These are phyloP conservation scores for Salvelinus alpinus DNA, from an alignment of 2,113 vertebrate species.

Conservation along the genomic window DNA sequence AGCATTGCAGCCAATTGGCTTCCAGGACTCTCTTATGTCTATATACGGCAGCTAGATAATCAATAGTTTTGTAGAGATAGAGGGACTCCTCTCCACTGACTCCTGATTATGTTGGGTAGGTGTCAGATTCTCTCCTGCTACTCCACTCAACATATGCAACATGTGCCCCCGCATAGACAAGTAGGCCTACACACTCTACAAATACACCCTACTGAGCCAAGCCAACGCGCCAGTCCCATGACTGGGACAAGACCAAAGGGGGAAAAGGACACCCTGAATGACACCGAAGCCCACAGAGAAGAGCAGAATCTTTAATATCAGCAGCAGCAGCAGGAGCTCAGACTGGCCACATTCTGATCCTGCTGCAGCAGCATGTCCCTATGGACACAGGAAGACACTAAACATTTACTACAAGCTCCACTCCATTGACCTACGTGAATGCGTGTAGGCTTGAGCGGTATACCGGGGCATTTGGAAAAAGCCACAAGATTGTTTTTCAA, in stretches of 20 bases:
- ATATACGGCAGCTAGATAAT: conserved; percentile 14
- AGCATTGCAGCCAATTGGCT: conserved; percentile 26
- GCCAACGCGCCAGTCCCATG: background rate
- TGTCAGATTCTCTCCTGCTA: background rate
- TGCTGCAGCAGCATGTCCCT: background rate
- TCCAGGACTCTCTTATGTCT: conserved; percentile 17
- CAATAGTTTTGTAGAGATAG: conserved; percentile 1
- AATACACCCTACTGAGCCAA: background rate
- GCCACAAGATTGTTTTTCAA: no score
- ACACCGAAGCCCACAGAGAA: background rate
- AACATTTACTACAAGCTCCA: no score
- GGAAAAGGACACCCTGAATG: conserved; percentile 13
- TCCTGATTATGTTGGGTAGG: conserved; percentile 12
- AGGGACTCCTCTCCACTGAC: background rate
- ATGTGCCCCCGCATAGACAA: background rate
- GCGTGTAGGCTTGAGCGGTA: no score
- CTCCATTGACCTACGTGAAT: no score
- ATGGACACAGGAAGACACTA: no score
- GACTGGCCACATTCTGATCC: background rate
- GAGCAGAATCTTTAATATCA: background rate
- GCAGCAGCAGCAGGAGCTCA: background rate
- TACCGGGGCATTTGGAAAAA: no score
- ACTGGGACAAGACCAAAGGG: background rate
- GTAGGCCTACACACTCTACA: background rate
- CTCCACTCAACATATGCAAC: background rate